These are phyloP conservation scores for Tragopan temminckii DNA, from an alignment of 2,797 vertebrate genomes.

Conservation along the genomic window DNA sequence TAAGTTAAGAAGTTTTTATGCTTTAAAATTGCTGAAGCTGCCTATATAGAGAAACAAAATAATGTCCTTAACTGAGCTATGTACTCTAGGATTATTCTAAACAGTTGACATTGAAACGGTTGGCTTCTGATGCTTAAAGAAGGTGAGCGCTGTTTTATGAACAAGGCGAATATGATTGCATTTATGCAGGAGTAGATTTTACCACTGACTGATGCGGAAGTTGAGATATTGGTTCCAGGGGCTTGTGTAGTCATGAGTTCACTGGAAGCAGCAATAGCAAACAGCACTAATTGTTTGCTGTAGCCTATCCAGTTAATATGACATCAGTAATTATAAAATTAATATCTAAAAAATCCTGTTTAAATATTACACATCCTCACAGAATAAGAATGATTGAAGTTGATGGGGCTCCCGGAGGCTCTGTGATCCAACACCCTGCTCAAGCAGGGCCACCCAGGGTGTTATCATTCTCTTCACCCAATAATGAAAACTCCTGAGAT, in stretches of 20 bases:
- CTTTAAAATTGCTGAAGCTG: neutral
- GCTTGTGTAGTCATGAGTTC: neutral
- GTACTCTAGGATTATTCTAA: neutral
- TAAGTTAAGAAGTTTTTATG: neutral
- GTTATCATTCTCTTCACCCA: accelerated
- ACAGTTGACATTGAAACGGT: neutral
- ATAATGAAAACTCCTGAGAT: neutral
- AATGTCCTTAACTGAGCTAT: neutral
- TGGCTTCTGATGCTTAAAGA: neutral
- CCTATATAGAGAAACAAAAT: neutral
- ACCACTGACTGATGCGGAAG: neutral
- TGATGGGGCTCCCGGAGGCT: neutral
- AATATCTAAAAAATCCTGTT: neutral
- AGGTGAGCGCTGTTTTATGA: neutral
- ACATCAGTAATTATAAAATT: neutral
- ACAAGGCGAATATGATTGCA: neutral
- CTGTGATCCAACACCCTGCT: neutral
- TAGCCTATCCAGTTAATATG: neutral
- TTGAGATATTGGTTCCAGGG: neutral
- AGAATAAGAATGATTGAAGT: neutral
- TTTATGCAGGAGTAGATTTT: neutral
- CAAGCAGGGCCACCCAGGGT: neutral
- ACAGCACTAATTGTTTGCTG: neutral
- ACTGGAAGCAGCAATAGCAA: neutral
- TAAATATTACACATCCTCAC: neutral